Base-by-base conservation (phyloP, 2,113 vertebrate species). In the Cephalopterus ornatus region DNA sequence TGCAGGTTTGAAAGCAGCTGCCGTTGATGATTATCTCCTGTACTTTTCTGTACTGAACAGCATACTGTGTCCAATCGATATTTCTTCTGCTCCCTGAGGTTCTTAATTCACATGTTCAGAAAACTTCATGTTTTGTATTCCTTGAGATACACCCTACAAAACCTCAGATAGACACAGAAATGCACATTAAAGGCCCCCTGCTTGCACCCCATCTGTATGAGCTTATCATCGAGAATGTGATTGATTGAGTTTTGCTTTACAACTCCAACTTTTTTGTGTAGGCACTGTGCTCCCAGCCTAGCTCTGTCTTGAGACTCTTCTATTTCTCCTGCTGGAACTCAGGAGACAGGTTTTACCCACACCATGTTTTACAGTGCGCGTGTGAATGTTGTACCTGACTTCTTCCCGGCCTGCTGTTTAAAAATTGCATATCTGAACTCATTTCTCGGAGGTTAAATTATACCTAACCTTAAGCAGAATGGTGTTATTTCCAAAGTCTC, bases 1-100 rank as follows among this genome's bases (percentile, higher is more conserved):
- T 27, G 56, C 56, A 78, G 5, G 4, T 70, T 85, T 37, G 41
- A 81, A 93, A 92, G 63, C 50, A 81, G 68, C 77, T 89, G 41
- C 55, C 42, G 66, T 79, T 68, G 94, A 52, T 89, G 75, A 90
- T 94, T 94, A 89, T 80, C 81, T 92, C 35, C 66, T 90, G 67
- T 85, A 74, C 89, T 93, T 95, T 85, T 86, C 93, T 91, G 77
- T 61, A 70, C 90, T 71, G 86, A 96, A 74, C 68, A 93, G 49
- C 92, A 96, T 32, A 96, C 97, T 96, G 92, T 88, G 96, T 49
- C 5, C 12, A 95, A 97, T 97, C 92, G 8, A 96, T 97, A 96
- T 94, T 97, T 95, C 68, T 95, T 80, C 62, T 94, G 71, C 93
- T 97, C 93, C 91, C 91, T 90, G 90, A 97, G 90, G 92, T 96